These are phyloP conservation scores for Arctopsyche grandis DNA, from an alignment of 1,140 invertebrate species.

Conservation along the genomic window DNA sequence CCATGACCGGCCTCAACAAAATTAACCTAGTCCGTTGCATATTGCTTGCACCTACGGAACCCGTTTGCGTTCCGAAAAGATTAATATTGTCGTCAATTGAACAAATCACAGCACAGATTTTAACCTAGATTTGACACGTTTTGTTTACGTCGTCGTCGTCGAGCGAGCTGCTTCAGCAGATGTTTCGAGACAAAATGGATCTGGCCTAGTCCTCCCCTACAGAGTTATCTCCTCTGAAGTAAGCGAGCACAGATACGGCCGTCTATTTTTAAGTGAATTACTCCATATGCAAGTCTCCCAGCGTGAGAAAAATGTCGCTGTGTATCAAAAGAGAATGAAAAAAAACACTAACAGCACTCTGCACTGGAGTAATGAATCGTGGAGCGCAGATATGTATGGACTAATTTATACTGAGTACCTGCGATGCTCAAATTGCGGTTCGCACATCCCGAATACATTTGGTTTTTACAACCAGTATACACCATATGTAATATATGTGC, in stretches of 20 bases:
- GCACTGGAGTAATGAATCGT: neutral
- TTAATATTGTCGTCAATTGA: too few relatives aligned
- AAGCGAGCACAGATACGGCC: neutral
- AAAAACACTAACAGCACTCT: neutral
- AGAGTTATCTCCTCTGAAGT: slow-evolving; percentile 27
- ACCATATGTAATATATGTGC: neutral
- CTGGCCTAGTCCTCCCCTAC: neutral
- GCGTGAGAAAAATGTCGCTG: slow-evolving; percentile 28
- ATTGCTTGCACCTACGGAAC: too few relatives aligned
- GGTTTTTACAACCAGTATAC: neutral
- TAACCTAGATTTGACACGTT: neutral
- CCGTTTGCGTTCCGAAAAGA: too few relatives aligned
- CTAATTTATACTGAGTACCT: neutral
- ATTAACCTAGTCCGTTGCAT: too few relatives aligned
- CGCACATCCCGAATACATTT: neutral
- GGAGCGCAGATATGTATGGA: neutral
- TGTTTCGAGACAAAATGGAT: slow-evolving; percentile 3
- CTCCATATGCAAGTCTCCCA: slow-evolving; percentile 21
- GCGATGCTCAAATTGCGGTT: neutral
- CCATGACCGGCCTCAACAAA: too few relatives aligned
- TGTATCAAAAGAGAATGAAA: neutral
- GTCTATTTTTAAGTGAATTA: slow-evolving; percentile 19
- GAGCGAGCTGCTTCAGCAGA: neutral
- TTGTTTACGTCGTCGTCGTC: neutral
- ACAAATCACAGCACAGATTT: too few relatives aligned